phyloP scores from a whole-genome alignment of 2,888 invertebrate genomes.

The Cybosia mesomella region DNA sequence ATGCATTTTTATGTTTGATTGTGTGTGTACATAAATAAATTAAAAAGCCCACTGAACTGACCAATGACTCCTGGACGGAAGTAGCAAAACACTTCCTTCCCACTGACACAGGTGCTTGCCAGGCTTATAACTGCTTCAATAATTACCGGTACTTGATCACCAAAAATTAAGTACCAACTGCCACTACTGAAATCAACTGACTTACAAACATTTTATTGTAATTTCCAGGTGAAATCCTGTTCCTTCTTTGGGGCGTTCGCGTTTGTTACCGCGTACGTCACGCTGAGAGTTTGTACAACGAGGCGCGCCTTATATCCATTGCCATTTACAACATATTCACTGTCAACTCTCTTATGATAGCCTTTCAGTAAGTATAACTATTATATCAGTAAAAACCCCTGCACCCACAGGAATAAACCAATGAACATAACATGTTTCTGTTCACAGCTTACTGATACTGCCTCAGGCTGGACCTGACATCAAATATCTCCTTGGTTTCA shows the following conservation, averaged over 20 bases:
- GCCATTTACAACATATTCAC: constrained; percentile 98
- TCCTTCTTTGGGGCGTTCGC: constrained; percentile 94
- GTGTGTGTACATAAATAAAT: too few species aligned
- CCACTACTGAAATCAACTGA: too few species aligned
- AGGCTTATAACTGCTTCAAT: not conserved
- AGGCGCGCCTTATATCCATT: constrained; percentile 96
- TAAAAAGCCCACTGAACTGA: too few species aligned
- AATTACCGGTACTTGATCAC: too few species aligned
- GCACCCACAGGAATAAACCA: not conserved
- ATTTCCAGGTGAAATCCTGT: constrained; percentile 90
- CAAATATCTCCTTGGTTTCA: constrained; percentile 96
- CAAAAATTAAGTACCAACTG: too few species aligned
- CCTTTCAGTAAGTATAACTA: constrained; percentile 93
- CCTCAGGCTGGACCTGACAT: constrained; percentile 96
- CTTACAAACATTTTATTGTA: not conserved
- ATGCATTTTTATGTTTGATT: too few species aligned
- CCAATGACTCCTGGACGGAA: too few species aligned
- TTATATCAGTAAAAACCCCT: not conserved
- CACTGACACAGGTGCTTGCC: not conserved
- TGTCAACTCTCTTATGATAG: constrained; percentile 96
- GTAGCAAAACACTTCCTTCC: too few species aligned
- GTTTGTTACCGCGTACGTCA: constrained; percentile 95
- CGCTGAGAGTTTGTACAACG: constrained; percentile 97
- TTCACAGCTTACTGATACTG: constrained; percentile 93
- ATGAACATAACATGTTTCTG: constrained; percentile 16